phyloP scores from a whole-genome alignment of 2,888 invertebrate genomes.

The Heliconius erato region DNA sequence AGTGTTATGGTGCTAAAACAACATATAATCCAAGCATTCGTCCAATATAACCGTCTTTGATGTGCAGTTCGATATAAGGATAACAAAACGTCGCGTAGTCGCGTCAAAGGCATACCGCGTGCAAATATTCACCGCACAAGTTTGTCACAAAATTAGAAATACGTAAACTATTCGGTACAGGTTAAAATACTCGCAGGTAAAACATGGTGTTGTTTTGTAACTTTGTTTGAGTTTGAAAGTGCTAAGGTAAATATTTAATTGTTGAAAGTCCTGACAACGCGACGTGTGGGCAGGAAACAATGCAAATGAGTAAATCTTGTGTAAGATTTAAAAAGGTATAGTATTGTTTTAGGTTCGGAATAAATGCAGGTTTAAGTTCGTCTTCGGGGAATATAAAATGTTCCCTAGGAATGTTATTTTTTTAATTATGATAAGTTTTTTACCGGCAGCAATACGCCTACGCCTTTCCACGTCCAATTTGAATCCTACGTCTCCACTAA shows the following conservation, averaged over 20 bases:
- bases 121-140: constrained; percentile 17
- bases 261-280: not conserved
- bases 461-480: not conserved
- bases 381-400: not conserved
- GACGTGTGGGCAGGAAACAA: not conserved
- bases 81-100: constrained; percentile 15
- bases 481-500: too few relatives aligned
- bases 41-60: constrained; percentile 3
- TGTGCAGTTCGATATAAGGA: not conserved
- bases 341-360: not conserved
- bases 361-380: not conserved
- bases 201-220: not conserved
- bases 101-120: constrained; percentile 31
- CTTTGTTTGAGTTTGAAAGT: not conserved
- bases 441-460: not conserved
- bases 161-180: constrained; percentile 11
- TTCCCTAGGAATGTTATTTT: not conserved
- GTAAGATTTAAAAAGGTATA: not conserved
- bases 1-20: not conserved
- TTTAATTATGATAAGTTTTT: not conserved
- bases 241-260: not conserved
- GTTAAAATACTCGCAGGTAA: not conserved
- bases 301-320: not conserved
- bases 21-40: not conserved
- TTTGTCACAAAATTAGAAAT: constrained; percentile 13